Evolutionary conservation across 2,888 invertebrate species (phyloP).

Genomic region (Sycophila texana): DNA sequence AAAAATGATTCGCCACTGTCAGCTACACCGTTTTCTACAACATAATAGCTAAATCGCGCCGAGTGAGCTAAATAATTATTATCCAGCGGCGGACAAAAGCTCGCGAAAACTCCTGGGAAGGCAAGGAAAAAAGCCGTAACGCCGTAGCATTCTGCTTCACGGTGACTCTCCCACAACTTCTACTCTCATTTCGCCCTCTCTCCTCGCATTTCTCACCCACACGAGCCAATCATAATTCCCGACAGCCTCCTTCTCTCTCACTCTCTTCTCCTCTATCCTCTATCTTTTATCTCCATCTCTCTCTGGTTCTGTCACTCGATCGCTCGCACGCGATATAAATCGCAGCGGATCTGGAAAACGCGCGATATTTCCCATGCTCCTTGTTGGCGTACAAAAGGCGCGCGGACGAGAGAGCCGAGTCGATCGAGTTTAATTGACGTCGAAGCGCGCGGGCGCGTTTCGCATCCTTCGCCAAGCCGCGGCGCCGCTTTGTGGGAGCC

Average conservation of each 20-base stretch:
- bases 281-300: too few species aligned
- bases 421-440: slow-evolving; percentile 10
- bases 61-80: background rate
- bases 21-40: too few species aligned
- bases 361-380: slow-evolving; percentile 35
- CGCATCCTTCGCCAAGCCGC: background rate
- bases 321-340: slow-evolving; percentile 28
- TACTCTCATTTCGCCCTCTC: background rate
- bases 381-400: background rate
- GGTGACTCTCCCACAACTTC: background rate
- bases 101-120: background rate
- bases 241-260: background rate
- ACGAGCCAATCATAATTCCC: slow-evolving; percentile 34
- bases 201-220: slow-evolving; percentile 18
- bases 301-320: background rate
- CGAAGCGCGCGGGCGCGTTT: background rate
- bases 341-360: slow-evolving; percentile 35
- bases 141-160: background rate
- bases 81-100: background rate
- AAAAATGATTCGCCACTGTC: too few species aligned
- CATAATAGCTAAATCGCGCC: too few species aligned
- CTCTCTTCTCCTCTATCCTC: background rate
- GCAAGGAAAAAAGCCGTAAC: background rate
- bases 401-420: background rate
- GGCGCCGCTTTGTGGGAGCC: background rate